These are phyloP conservation scores for Corydoras maculifer DNA, from an alignment of 2,113 vertebrate species.

Conservation along the genomic window DNA sequence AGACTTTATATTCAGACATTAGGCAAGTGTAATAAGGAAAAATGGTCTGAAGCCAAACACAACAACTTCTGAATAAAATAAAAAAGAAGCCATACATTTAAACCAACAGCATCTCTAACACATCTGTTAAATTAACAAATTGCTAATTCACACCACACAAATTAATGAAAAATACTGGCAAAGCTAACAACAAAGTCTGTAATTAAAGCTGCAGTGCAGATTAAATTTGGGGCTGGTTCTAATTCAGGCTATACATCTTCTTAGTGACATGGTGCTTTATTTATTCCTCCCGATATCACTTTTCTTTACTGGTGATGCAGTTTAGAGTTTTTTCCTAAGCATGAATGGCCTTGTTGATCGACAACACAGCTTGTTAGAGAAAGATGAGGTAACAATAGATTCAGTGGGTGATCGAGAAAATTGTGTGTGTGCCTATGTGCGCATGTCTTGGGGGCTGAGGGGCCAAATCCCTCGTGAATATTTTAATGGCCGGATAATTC, in stretches of 20 bases:
- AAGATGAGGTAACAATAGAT: conserved; percentile 69
- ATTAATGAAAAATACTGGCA: conserved; percentile 10
- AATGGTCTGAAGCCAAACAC: background rate
- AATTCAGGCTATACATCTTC: conserved; percentile 24
- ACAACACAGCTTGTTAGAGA: conserved; percentile 73
- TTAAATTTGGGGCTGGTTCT: conserved; percentile 19
- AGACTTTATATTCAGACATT: conserved; percentile 54
- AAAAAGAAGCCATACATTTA: conserved; percentile 5
- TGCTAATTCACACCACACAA: conserved; percentile 49
- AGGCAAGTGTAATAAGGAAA: background rate
- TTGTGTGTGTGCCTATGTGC: conserved; percentile 13
- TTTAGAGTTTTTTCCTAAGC: conserved; percentile 14
- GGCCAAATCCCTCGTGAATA: conserved; percentile 56
- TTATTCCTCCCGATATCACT: conserved; percentile 14
- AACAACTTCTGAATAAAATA: conserved; percentile 4
- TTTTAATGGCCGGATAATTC: conserved; percentile 73
- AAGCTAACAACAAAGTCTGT: conserved; percentile 38
- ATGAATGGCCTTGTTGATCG: conserved; percentile 57
- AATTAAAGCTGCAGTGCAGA: conserved; percentile 37
- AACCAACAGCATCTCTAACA: conserved; percentile 19
- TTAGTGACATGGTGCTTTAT: background rate
- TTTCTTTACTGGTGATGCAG: conserved; percentile 5
- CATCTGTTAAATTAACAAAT: conserved; percentile 38
- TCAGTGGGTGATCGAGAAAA: conserved; percentile 32
- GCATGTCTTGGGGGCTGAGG: conserved; percentile 16